Conservation (phyloP, 2,888 invertebrate genomes). For the Aradus depressus region DNA sequence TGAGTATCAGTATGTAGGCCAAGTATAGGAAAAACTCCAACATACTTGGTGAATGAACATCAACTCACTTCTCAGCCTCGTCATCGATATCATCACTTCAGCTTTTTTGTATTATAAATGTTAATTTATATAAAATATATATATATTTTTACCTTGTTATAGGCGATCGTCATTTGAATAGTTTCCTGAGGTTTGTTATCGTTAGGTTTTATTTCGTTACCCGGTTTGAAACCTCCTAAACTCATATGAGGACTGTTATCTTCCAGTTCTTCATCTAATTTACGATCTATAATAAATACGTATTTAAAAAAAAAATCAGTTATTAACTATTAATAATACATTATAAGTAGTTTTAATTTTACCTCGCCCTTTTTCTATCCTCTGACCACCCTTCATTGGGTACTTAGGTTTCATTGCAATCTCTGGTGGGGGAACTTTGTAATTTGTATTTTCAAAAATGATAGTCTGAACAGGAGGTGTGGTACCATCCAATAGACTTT, state of each 20-base stretch:
- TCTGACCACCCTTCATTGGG: constrained; percentile 35
- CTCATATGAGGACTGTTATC: constrained; percentile 25
- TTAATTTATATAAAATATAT: too few species aligned
- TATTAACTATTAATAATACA: too few species aligned
- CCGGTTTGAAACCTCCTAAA: constrained; percentile 27
- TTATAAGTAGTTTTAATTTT: too few species aligned
- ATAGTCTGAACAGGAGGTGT: constrained; percentile 76
- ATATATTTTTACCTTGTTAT: constrained; percentile 45
- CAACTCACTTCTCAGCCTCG: constrained; percentile 13
- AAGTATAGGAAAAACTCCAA: constrained; percentile 2
- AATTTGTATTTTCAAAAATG: constrained; percentile 86
- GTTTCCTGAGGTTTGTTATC: constrained; percentile 27
- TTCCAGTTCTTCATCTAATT: constrained; percentile 27
- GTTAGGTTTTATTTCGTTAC: constrained; percentile 25
- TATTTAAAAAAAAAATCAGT: background rate
- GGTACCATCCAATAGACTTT: constrained; percentile 57
- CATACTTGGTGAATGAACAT: background rate
- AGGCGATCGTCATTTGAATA: constrained; percentile 51
- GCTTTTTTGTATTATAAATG: too few species aligned
- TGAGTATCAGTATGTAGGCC: background rate
- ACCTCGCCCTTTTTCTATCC: constrained; percentile 32
- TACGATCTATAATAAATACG: constrained; percentile 16
- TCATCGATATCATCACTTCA: constrained; percentile 23
- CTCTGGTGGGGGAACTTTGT: constrained; percentile 56
- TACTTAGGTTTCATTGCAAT: constrained; percentile 53